Evolutionary conservation across 92 coral and sea anemone genomes (phyloP), one percentile per base, ranked within the genome.

Genomic region (Heteractis magnifica): DNA sequence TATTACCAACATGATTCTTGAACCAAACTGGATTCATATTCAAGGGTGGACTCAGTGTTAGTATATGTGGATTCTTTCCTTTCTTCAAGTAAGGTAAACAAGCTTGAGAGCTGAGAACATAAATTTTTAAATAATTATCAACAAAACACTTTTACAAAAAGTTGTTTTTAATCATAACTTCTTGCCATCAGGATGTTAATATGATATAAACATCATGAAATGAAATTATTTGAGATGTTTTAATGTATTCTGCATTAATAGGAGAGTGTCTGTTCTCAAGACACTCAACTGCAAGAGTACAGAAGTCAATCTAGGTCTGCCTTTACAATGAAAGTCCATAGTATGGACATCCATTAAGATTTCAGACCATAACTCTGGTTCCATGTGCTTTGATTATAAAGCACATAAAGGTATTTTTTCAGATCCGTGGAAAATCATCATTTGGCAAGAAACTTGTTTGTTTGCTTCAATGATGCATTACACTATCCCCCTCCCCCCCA

Each of bases 61-160:
- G 86, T 75, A 95, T 95, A 84, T 95, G 98, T 8, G 98, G 86
- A 78, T 93, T 95, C 82, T 92, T 89, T 58, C 92, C 93, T 23
- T 72, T 73, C 88, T 93, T 93, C 64, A 93, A 79, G 77, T 93
- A 92, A 48, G 98, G 96, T 34, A 93, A 56, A 73, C 98, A 93
- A 4, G 91, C 92, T 85, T 95, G 91, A 3, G 98, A 95, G 65
- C 98, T 95, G 76, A 6, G 53, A 73, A 60, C 1, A 49, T 3
- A 81, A 9, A 1, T 10, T 26, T 18, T 21, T 49, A 6, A 9
- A 65, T 71, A 50, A 44, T n/a, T 56, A 64, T 62, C 12, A 55
- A 55, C 14, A 13, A 55, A 59, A 3, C 7, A 62, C 18, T 10
- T n/a, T 62, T 62, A 9, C 18, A 2, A 8, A 18, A 62, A 20